A percentile compares a stretch with the other conserved stretches of the same genome.
These are phyloP conservation scores for Gallirallus australis DNA, from an alignment of 2,797 vertebrate species.

Conservation along the genomic window DNA sequence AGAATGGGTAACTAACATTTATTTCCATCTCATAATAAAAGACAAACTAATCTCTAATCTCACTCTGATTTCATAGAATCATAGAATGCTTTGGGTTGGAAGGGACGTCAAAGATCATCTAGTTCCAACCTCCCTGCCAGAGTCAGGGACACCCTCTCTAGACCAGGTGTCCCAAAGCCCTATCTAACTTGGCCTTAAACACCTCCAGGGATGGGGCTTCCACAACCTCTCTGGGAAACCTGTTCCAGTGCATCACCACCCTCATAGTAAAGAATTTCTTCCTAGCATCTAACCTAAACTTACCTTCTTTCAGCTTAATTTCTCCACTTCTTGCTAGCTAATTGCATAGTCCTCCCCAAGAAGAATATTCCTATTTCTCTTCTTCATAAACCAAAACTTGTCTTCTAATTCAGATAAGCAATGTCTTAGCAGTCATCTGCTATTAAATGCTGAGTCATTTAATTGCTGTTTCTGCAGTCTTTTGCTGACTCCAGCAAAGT, in stretches of 20 bases:
- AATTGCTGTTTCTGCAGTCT: conserved; percentile 28
- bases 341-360: background rate
- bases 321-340: background rate
- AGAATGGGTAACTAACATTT: background rate
- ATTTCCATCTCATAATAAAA: background rate
- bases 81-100: too few species aligned
- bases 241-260: too few species aligned
- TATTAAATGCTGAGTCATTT: conserved; percentile 48
- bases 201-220: too few species aligned
- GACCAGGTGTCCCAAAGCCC: too few species aligned
- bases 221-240: too few species aligned
- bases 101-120: too few species aligned
- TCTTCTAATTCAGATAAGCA: background rate
- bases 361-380: background rate
- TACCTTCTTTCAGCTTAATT: background rate
- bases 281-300: too few species aligned
- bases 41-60: background rate
- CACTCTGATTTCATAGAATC: background rate
- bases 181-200: too few species aligned
- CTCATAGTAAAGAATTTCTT: too few species aligned
- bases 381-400: background rate
- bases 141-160: too few species aligned
- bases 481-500: conserved; percentile 37
- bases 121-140: too few species aligned
- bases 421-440: conserved; percentile 12